Evolutionary conservation across 2,797 vertebrate genomes (phyloP).

Genomic region (Neosilurus mollespiculum): DNA sequence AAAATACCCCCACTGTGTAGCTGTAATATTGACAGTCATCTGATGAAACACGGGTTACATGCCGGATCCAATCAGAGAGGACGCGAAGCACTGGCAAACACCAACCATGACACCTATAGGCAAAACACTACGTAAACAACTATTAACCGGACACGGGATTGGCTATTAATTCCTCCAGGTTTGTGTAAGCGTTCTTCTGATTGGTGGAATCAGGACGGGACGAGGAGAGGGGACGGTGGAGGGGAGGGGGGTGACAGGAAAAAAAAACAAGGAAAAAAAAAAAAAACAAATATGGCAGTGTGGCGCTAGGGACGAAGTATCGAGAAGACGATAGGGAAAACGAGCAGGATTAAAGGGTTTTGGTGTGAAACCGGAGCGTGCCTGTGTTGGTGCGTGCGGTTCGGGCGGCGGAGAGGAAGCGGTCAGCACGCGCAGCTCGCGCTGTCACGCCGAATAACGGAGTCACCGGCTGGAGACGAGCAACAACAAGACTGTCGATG

Average conservation of each 20-base stretch:
- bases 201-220: conserved; percentile 61
- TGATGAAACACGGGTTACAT: conserved; percentile 75
- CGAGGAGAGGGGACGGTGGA: conserved; percentile 52
- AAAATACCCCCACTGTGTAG: conserved; percentile 67
- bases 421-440: conserved; percentile 59
- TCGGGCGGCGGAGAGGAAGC: conserved; percentile 60
- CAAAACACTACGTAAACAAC: conserved; percentile 56
- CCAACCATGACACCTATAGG: conserved; percentile 52
- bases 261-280: conserved; percentile 75
- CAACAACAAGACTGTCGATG: conserved; percentile 65
- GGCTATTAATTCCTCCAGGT: conserved; percentile 44
- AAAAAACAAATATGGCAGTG: conserved; percentile 85
- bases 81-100: conserved; percentile 44
- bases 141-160: conserved; percentile 52
- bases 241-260: conserved; percentile 61
- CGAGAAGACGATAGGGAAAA: conserved; percentile 61
- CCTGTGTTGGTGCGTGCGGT: conserved; percentile 55
- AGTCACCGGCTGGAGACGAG: conserved; percentile 69
- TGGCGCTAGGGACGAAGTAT: conserved; percentile 71
- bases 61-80: conserved; percentile 66
- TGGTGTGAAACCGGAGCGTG: conserved; percentile 59
- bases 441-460: conserved; percentile 74
- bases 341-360: conserved; percentile 58
- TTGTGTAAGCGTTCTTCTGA: conserved; percentile 59
- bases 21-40: conserved; percentile 66